Percentiles rank a stretch among this genome's conserved stretches.
Evolutionary conservation across 1,140 invertebrate species (phyloP).

Genomic region (Zaprionus kolodkinae): DNA sequence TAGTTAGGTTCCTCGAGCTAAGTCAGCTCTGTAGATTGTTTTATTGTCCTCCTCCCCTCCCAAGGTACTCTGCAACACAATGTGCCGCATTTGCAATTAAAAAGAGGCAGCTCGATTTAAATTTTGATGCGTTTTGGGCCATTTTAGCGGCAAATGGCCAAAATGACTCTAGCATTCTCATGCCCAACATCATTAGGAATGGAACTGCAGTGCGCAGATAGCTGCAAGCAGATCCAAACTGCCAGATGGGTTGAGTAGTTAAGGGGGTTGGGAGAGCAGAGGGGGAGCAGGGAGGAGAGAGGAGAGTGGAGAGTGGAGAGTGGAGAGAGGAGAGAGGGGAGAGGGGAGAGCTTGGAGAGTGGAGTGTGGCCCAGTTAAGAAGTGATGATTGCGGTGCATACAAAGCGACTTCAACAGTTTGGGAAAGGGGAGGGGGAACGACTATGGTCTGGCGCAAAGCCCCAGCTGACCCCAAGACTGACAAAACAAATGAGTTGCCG

Average conservation of each 20-base stretch:
- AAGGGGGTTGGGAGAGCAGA: no score
- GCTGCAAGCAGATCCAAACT: not conserved
- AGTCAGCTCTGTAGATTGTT: no score
- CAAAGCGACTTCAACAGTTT: constrained; percentile 17
- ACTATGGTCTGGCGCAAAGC: constrained; percentile 1
- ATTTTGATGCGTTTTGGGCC: not conserved
- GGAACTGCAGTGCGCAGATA: constrained; percentile 14
- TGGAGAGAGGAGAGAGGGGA: not conserved
- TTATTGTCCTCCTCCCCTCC: not conserved
- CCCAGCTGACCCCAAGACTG: constrained; percentile 23
- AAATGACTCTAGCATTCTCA: not conserved
- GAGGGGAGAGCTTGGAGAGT: not conserved
- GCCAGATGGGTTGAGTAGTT: not conserved
- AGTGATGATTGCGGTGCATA: constrained; percentile 21
- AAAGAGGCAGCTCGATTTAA: not conserved
- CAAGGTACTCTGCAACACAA: not conserved
- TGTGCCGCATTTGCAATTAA: no score
- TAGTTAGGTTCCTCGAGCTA: no score
- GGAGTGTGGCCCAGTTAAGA: constrained; percentile 13
- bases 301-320: not conserved
- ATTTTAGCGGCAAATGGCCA: not conserved
- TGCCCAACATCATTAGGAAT: constrained; percentile 3
- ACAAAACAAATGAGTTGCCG: constrained; percentile 43
- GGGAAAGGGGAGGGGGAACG: no score
- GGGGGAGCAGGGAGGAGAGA: no score